Base-by-base conservation (phyloP, 2,113 vertebrate species). In the Ancistrus triradiatus region DNA sequence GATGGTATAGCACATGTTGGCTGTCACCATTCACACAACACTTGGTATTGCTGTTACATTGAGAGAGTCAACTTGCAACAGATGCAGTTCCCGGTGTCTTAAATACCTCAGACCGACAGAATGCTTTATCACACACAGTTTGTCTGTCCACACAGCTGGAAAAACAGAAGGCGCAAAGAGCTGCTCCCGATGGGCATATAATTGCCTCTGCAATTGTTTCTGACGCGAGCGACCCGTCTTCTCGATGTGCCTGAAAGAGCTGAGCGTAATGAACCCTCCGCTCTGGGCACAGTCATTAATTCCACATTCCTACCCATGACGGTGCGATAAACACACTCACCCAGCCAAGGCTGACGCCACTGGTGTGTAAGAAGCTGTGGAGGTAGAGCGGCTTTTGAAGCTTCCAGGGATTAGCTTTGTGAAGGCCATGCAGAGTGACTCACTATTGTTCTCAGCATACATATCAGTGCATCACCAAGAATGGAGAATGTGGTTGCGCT, bases 191-290 rank as follows among this genome's bases (percentile, higher is more conserved):
- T 55, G 62, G 27, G 27, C 15, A 50, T 51, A 24, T 55, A 65
- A 65, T 56, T 56, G 15, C 28, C 9, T 46, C 31, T 56, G 33
- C 49, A 47, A 9, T 19, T 31, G 17, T 44, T 18, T 25, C 37
- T 53, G n/a, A 28, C 10, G 13, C 43, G 47, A 19, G 28, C n/a
- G 10, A 22, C 18, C 2, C 11, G 6, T 33, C 38, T 35, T 52
- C 42, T 64, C 3, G 6, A 46, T 33, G 18, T 25, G 40, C 6
- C 21, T n/a, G 18, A 46, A 15, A 37, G 42, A 47, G 27, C 51
- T 55, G 37, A 65, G 47, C 3, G 21, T 35, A 47, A 65, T 56
- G 50, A 64, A 22, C 50, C 27, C 44, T 37, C 51, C 47, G 42
- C 19, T 46, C 42, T 22, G 7, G 42, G 31, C 42, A 46, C 50